Evolutionary conservation across 2,888 invertebrate species (phyloP).

Genomic region (Xiphydria camelus): DNA sequence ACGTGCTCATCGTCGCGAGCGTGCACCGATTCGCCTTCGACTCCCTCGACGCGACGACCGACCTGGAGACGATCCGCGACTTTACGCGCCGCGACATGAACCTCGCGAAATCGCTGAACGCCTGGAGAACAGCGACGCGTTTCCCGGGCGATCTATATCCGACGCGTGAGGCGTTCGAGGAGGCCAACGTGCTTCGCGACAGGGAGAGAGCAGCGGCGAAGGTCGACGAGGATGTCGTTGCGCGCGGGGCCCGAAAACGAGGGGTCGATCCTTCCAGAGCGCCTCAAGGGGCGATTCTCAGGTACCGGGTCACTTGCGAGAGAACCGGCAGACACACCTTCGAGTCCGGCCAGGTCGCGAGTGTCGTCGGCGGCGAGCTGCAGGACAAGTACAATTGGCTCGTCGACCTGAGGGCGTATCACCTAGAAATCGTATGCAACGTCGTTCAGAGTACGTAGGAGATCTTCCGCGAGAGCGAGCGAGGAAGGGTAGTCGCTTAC

Average conservation of each 20-base stretch:
- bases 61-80: slow-evolving; percentile 30
- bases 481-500: neutral
- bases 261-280: slow-evolving; percentile 36
- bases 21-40: slow-evolving; percentile 28
- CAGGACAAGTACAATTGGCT: slow-evolving; percentile 64
- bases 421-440: slow-evolving; percentile 62
- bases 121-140: slow-evolving; percentile 34
- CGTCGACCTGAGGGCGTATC: slow-evolving; percentile 61
- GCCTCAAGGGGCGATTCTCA: slow-evolving; percentile 39
- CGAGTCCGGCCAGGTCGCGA: slow-evolving; percentile 62
- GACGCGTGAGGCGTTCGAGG: slow-evolving; percentile 31
- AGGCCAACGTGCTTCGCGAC: slow-evolving; percentile 17
- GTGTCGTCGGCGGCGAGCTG: slow-evolving; percentile 61
- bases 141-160: slow-evolving; percentile 42
- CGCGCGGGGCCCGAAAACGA: slow-evolving; percentile 30
- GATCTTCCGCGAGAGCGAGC: neutral
- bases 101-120: slow-evolving; percentile 33
- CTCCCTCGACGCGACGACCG: slow-evolving; percentile 22
- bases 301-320: slow-evolving; percentile 63
- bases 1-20: slow-evolving; percentile 38
- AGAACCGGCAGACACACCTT: slow-evolving; percentile 63
- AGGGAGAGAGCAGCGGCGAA: slow-evolving; percentile 12
- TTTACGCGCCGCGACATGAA: slow-evolving; percentile 23
- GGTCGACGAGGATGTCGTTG: slow-evolving; percentile 6
- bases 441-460: slow-evolving; percentile 48